These are phyloP conservation scores for Enteromius fasciolatus DNA, from an alignment of 2,797 vertebrate species.

Conservation along the genomic window DNA sequence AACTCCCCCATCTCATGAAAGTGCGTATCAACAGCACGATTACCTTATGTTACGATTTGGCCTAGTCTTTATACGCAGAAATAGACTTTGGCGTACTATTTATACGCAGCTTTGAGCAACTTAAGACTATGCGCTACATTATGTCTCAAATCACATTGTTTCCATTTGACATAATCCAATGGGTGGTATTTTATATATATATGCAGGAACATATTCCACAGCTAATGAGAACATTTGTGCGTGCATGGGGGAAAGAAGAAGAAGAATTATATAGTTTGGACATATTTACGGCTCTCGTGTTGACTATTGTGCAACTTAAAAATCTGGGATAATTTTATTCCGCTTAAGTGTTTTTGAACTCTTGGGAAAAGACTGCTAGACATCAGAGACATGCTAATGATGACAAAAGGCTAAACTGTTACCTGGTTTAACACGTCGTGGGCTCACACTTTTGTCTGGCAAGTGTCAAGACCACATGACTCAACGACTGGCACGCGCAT, in stretches of 20 bases:
- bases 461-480: slow-evolving; percentile 7
- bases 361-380: not conserved
- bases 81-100: too few relatives aligned
- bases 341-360: not conserved
- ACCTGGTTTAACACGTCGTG: slow-evolving; percentile 17
- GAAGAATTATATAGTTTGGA: not conserved
- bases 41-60: not conserved
- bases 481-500: slow-evolving; percentile 14
- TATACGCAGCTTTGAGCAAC: not conserved
- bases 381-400: slow-evolving; percentile 36
- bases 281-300: not conserved
- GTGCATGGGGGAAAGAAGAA: too few relatives aligned
- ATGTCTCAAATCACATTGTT: not conserved
- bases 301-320: not conserved
- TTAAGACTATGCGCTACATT: not conserved
- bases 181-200: too few relatives aligned
- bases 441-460: not conserved
- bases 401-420: slow-evolving; percentile 21
- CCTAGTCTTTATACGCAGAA: not conserved
- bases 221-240: not conserved
- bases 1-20: not conserved
- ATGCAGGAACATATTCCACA: too few relatives aligned
- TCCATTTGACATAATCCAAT: not conserved
- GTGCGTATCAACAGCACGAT: too few relatives aligned
- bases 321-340: not conserved